Evolutionary conservation across 2,113 vertebrate species (phyloP).

Genomic region (Calyptomena viridis): DNA sequence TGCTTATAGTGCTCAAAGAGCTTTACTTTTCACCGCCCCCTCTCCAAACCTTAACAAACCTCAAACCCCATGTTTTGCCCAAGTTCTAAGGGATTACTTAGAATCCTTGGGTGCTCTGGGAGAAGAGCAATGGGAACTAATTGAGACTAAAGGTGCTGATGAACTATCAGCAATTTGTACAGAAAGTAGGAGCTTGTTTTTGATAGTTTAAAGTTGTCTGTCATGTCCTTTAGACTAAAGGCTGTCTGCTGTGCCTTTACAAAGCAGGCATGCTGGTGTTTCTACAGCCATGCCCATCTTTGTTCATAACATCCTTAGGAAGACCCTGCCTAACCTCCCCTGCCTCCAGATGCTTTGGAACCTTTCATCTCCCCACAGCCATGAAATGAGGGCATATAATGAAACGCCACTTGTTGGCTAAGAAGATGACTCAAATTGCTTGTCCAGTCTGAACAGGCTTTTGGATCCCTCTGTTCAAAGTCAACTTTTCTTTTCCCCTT

Average conservation of each 20-base stretch:
- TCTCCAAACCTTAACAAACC: neutral
- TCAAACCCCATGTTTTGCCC: neutral
- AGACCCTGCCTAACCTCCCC: neutral
- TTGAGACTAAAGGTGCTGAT: neutral
- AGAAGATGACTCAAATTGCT: neutral
- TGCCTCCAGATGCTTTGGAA: neutral
- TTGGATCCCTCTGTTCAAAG: neutral
- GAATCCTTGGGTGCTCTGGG: neutral
- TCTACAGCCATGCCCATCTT: neutral
- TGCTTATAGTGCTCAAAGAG: neutral
- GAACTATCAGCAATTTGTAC: neutral
- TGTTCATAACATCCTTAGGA: neutral
- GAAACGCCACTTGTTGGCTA: neutral
- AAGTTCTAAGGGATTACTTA: neutral
- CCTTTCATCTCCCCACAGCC: neutral
- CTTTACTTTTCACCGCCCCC: neutral
- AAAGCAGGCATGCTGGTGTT: neutral
- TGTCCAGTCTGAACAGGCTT: neutral
- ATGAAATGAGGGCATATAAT: neutral
- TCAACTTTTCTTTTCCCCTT: neutral
- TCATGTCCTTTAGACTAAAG: neutral
- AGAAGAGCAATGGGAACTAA: neutral
- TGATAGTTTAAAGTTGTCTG: neutral
- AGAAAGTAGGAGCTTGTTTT: neutral
- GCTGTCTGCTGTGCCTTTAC: neutral